Percentiles rank a stretch among this genome's conserved stretches.
Evolutionary conservation across 1,140 invertebrate genomes (phyloP).

Genomic region (Caenorhabditis latens): DNA sequence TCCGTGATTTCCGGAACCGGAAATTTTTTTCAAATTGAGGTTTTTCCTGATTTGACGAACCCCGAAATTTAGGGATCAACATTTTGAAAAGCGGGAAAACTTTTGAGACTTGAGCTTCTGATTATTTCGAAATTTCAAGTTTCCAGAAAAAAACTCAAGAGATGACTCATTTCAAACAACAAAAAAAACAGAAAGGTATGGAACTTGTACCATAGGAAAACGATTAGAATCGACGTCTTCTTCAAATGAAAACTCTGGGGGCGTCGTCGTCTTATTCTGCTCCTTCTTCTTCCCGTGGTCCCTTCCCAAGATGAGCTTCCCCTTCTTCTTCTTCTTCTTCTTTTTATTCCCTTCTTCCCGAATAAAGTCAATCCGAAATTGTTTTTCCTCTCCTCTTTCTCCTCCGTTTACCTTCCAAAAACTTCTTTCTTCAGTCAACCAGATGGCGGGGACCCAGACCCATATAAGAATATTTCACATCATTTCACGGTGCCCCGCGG

Average conservation of each 20-base stretch:
- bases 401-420: background rate
- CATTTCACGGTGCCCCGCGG: background rate
- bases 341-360: background rate
- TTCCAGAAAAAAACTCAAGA: too few relatives aligned
- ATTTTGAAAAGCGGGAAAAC: too few relatives aligned
- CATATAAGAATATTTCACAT: constrained; percentile 24
- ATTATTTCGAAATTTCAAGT: too few relatives aligned
- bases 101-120: too few relatives aligned
- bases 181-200: too few relatives aligned
- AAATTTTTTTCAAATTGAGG: too few relatives aligned
- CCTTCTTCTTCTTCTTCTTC: background rate
- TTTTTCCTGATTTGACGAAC: too few relatives aligned
- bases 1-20: too few relatives aligned
- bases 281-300: background rate
- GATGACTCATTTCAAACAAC: too few relatives aligned
- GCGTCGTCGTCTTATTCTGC: constrained; percentile 3
- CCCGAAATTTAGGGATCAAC: too few relatives aligned
- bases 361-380: constrained; percentile 52
- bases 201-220: background rate
- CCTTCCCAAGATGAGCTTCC: background rate
- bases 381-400: constrained; percentile 29
- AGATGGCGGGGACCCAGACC: too few relatives aligned
- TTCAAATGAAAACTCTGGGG: background rate
- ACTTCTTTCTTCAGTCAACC: background rate
- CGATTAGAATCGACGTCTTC: background rate